A percentile compares a stretch with the other conserved stretches of the same genome.
phyloP scores from a whole-genome alignment of 2,113 vertebrate genomes.

The Dunckerocampus dactyliophorus region DNA sequence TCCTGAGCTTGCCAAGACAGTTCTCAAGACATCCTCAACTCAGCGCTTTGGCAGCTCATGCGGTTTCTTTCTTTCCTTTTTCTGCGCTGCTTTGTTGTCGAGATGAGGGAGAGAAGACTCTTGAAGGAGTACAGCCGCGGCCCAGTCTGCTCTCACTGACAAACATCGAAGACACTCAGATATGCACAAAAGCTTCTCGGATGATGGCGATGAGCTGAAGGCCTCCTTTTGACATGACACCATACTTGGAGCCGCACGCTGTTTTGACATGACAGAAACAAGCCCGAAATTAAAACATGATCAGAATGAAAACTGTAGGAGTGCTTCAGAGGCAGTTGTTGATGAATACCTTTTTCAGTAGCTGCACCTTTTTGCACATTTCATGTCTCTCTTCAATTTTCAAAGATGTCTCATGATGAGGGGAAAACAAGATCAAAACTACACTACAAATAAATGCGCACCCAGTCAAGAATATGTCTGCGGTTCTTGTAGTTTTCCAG shows the following conservation, averaged over 20 bases:
- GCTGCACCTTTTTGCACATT: slow-evolving; percentile 5
- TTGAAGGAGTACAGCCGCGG: slow-evolving; percentile 43
- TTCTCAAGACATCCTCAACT: slow-evolving; percentile 39
- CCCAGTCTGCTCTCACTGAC: slow-evolving; percentile 42
- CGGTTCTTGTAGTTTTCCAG: background rate
- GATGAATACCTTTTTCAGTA: slow-evolving; percentile 29
- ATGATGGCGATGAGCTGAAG: slow-evolving; percentile 49
- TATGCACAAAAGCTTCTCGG: slow-evolving; percentile 56
- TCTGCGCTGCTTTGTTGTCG: slow-evolving; percentile 48
- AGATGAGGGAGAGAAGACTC: slow-evolving; percentile 44
- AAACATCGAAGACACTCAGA: slow-evolving; percentile 43
- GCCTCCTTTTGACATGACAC: slow-evolving; percentile 34
- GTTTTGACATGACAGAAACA: slow-evolving; percentile 52
- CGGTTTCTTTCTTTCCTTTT: slow-evolving; percentile 33
- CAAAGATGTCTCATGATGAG: background rate
- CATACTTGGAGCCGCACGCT: slow-evolving; percentile 25
- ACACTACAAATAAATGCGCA: background rate
- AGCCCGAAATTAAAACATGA: slow-evolving; percentile 49
- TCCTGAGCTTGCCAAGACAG: slow-evolving; percentile 40
- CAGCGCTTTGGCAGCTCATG: slow-evolving; percentile 47
- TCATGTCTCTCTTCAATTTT: background rate
- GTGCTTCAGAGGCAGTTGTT: slow-evolving; percentile 29
- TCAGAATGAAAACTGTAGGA: slow-evolving; percentile 30
- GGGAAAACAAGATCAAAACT: background rate
- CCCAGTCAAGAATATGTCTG: background rate